phyloP scores from a whole-genome alignment of 2,797 vertebrate species.

The Pseudomugil gertrudae region DNA sequence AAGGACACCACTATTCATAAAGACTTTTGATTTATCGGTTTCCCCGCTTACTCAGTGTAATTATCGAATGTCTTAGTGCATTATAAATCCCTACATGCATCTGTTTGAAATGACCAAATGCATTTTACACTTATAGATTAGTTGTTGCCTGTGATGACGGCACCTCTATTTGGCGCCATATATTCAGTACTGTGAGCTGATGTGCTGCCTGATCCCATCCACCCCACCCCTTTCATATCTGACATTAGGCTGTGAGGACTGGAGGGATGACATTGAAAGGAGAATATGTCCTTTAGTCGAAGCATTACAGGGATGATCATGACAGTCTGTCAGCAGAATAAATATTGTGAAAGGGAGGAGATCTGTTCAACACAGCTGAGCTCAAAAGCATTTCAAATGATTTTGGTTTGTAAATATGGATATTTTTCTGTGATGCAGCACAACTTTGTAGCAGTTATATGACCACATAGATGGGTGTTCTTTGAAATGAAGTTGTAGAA shows the following conservation, averaged over 20 bases:
- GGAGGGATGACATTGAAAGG: conserved; percentile 65
- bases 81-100: conserved; percentile 61
- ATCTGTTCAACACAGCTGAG: conserved; percentile 2
- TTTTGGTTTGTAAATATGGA: conserved; percentile 5
- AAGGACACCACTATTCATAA: conserved; percentile 61
- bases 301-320: conserved; percentile 32
- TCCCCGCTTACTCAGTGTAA: conserved; percentile 56
- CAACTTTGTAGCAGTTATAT: conserved; percentile 23
- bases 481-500: background rate
- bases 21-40: conserved; percentile 78
- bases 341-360: conserved; percentile 16
- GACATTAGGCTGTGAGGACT: conserved; percentile 57
- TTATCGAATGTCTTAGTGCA: conserved; percentile 54
- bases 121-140: conserved; percentile 69
- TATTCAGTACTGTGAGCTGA: conserved; percentile 30
- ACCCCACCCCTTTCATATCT: conserved; percentile 22
- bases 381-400: background rate
- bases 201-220: conserved; percentile 33
- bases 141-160: conserved; percentile 56
- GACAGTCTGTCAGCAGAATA: conserved; percentile 32
- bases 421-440: conserved; percentile 11
- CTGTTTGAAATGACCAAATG: conserved; percentile 62
- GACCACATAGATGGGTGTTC: background rate
- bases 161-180: conserved; percentile 35
- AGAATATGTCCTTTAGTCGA: conserved; percentile 53